These are phyloP conservation scores for Steatornis caripensis DNA, from an alignment of 2,113 vertebrate genomes.

Conservation along the genomic window DNA sequence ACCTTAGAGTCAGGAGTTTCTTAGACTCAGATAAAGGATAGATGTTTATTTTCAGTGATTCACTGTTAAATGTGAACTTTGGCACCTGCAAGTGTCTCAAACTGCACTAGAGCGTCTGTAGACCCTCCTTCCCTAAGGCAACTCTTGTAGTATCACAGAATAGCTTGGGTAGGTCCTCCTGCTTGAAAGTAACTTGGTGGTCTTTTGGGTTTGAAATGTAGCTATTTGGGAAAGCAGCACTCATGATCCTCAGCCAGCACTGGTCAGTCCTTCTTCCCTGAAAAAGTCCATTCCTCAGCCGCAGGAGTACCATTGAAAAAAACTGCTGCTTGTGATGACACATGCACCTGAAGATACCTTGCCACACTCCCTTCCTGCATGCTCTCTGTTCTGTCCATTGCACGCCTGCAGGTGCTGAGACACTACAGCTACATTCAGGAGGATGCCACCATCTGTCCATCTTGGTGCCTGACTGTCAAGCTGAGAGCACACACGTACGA, in stretches of 20 bases:
- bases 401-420: conserved; percentile 66
- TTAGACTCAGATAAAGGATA: not conserved
- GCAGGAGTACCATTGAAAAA: not conserved
- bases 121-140: not conserved
- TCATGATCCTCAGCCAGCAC: not conserved
- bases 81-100: not conserved
- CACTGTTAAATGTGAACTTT: not conserved
- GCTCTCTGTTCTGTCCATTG: not conserved
- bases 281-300: not conserved
- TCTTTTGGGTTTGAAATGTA: not conserved
- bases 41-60: not conserved
- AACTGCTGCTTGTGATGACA: not conserved
- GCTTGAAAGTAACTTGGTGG: not conserved
- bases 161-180: not conserved
- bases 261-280: not conserved
- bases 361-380: not conserved
- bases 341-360: not conserved
- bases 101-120: not conserved
- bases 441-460: conserved; percentile 74
- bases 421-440: conserved; percentile 69
- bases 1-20: not conserved
- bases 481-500: conserved; percentile 82
- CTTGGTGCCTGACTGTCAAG: conserved; percentile 85
- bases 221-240: not conserved
- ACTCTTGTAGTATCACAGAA: not conserved